Evolutionary conservation across 2,797 vertebrate genomes (phyloP).

Genomic region (Eulemur rubriventer): DNA sequence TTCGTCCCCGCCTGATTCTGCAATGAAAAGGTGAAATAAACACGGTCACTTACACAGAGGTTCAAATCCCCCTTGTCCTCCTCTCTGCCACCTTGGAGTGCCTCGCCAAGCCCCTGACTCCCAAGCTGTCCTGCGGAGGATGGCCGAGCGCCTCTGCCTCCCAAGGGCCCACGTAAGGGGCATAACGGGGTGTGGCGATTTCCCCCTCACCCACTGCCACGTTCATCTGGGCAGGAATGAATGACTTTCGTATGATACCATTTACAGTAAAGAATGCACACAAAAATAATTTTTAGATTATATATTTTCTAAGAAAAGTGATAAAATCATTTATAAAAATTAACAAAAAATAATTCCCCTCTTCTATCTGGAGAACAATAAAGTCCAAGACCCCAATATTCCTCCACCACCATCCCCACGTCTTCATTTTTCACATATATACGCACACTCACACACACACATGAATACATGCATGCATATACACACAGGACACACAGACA

Average conservation of each 20-base stretch:
- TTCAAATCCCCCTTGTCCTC: accelerated
- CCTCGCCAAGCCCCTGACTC: accelerated
- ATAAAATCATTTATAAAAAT: background rate
- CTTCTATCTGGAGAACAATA: background rate
- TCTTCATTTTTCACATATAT: background rate
- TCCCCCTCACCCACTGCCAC: background rate
- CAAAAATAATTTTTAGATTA: background rate
- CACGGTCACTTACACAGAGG: accelerated
- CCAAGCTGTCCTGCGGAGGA: too few relatives aligned
- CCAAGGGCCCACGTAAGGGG: accelerated
- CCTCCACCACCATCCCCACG: background rate
- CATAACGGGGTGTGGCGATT: accelerated
- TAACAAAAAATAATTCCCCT: background rate
- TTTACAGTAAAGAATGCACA: background rate
- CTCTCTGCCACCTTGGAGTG: accelerated
- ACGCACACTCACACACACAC: too few relatives aligned
- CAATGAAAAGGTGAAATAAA: background rate
- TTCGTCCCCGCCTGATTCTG: background rate
- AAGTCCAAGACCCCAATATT: background rate
- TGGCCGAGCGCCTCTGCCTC: accelerated
- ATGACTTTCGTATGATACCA: background rate
- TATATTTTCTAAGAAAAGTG: background rate
- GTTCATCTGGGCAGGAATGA: background rate
- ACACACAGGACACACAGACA: background rate
- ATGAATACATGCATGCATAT: too few relatives aligned